Base-by-base conservation (phyloP, 2,888 invertebrate genomes). In the Leucania comma region DNA sequence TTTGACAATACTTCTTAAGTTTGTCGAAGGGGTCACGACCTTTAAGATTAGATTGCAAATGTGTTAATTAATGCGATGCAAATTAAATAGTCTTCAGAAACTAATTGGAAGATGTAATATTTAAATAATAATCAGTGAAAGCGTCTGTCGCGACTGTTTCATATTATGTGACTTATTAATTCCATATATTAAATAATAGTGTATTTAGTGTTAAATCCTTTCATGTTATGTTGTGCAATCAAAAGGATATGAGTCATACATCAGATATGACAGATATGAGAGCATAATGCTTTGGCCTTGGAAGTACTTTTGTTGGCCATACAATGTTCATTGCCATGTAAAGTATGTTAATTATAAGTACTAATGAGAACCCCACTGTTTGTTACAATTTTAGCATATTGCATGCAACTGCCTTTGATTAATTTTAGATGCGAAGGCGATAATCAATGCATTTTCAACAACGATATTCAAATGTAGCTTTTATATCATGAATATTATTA, bases 291-390 rank as follows among this genome's bases (percentile, higher is more conserved):
- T 65, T 62, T 75, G 83, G 80, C 91, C 92, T 92, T 91, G 90
- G 81, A 58, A 80, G 86, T 87, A 85, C 80, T 81, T 85, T 86
- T 83, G 85, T 87, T 84, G 85, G 76, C 80, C 84, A 86, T 87
- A 85, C 87, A 87, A 74, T 80, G 88, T 88, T 88, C 87, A 87
- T 77, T 88, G 87, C 86, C 90, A 86, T 88, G 90, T 87, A 91
- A 92, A 89, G 80, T 88, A 90, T 90, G 92, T 87, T 94, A 94
- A 95, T 93, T 91, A 88, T 75, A 87, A 82, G 72, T 86, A 89
- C 88, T 93, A 94, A 93, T 92, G 88, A 90, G 84, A 81, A 72
- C 81, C 82, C 60, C 56, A 81, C 71, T 86, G 87, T 87, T 88
- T 86, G 88, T 81, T 87, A 84, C 80, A 71, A 75, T 86, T 88